These are phyloP conservation scores for Pseudomyrmex gracilis DNA, from an alignment of 1,140 invertebrate species.

Conservation along the genomic window DNA sequence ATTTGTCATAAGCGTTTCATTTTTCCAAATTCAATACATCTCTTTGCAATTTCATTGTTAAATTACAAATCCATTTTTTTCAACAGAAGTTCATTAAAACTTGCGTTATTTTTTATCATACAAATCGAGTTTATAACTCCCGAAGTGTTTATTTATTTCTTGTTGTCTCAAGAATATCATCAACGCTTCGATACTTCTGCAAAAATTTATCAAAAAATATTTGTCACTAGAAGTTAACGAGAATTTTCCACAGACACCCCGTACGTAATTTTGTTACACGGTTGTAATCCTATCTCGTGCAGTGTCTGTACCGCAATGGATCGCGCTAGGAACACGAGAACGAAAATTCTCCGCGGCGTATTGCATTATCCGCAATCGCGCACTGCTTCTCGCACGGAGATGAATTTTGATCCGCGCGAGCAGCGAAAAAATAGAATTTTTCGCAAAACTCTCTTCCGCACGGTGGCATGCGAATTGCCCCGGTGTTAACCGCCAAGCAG, in stretches of 20 bases:
- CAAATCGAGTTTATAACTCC: too few species aligned
- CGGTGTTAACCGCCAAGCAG: slow-evolving; percentile 62
- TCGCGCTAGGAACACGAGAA: not conserved
- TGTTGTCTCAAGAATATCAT: not conserved
- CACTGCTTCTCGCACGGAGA: not conserved
- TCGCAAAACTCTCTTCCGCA: slow-evolving; percentile 10
- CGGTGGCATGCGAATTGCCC: slow-evolving; percentile 41
- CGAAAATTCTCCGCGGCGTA: slow-evolving; percentile 27
- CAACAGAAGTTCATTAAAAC: not conserved
- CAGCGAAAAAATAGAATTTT: not conserved
- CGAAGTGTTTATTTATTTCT: not conserved
- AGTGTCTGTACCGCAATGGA: not conserved
- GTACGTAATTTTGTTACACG: slow-evolving; percentile 11
- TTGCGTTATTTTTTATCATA: too few species aligned
- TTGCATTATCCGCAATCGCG: slow-evolving; percentile 37
- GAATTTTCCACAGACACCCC: not conserved
- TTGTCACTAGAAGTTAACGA: not conserved
- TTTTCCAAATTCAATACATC: not conserved
- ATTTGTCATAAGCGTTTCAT: not conserved
- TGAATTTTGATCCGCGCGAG: slow-evolving; percentile 53
- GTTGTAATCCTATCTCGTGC: slow-evolving; percentile 27
- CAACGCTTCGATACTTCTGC: not conserved
- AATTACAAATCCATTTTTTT: slow-evolving; percentile 1
- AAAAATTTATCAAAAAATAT: not conserved
- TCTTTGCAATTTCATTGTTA: not conserved